Conservation (phyloP, 2,888 invertebrate species). For the Mylabris sibirica region DNA sequence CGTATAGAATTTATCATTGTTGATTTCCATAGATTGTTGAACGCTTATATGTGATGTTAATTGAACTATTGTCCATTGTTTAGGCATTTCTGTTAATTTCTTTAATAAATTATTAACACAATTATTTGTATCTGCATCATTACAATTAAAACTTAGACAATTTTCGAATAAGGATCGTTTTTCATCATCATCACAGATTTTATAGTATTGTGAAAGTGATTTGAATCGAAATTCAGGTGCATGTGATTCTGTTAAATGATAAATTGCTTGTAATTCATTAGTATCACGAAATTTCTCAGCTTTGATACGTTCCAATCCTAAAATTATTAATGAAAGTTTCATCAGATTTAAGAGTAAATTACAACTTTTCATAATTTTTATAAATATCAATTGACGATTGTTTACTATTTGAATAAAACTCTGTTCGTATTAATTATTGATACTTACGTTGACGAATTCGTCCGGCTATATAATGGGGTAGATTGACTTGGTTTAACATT, state of each 20-base stretch:
- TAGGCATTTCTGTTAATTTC: constrained; percentile 53
- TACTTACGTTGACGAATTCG: constrained; percentile 17
- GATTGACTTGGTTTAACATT: not conserved
- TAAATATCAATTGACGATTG: too few species aligned
- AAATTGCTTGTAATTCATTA: constrained; percentile 52
- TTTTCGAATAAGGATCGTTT: constrained; percentile 43
- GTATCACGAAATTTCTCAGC: constrained; percentile 41
- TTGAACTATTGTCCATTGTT: constrained; percentile 72
- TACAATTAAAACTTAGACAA: constrained; percentile 48
- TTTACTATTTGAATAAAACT: too few species aligned
- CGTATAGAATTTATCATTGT: constrained; percentile 44
- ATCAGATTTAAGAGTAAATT: too few species aligned
- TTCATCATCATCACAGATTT: constrained; percentile 32
- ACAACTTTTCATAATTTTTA: too few species aligned
- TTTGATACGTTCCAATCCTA: constrained; percentile 49
- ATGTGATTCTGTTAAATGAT: constrained; percentile 55
- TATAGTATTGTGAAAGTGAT: constrained; percentile 49
- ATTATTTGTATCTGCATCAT: constrained; percentile 36
- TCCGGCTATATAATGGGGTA: constrained; percentile 17
- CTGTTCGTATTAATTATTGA: constrained; percentile 1
- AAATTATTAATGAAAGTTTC: too few species aligned
- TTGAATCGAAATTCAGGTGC: constrained; percentile 51
- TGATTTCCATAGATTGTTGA: constrained; percentile 45
- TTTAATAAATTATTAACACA: constrained; percentile 46
- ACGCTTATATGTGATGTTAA: constrained; percentile 60